Conservation (phyloP, 2,888 invertebrate species). For the Agapostemon virescens region DNA sequence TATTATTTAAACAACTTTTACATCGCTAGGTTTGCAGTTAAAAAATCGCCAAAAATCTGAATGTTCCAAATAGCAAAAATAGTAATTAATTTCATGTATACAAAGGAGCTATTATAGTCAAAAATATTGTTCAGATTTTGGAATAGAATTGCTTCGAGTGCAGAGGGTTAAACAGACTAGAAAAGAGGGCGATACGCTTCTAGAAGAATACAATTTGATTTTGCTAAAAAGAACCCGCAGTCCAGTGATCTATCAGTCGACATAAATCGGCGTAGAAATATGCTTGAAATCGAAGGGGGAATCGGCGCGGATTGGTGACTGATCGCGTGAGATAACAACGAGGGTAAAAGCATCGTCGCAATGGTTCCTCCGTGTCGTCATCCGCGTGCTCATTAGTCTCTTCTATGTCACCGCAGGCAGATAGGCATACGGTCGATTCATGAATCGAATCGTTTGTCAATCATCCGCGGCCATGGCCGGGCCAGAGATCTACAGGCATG, state of each 20-base stretch:
- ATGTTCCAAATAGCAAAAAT: too few relatives aligned
- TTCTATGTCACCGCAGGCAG: slow-evolving; percentile 24
- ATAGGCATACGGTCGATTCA: slow-evolving; percentile 34
- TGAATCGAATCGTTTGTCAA: slow-evolving; percentile 45
- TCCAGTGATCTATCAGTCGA: too few relatives aligned
- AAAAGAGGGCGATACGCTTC: too few relatives aligned
- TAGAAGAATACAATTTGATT: too few relatives aligned
- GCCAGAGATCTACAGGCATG: slow-evolving; percentile 47
- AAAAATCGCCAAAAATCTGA: too few relatives aligned
- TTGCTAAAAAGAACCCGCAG: neutral
- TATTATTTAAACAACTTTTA: too few relatives aligned
- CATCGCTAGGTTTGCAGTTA: too few relatives aligned
- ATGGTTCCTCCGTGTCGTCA: slow-evolving; percentile 13
- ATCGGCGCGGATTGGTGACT: neutral
- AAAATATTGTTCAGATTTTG: too few relatives aligned
- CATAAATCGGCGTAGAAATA: neutral
- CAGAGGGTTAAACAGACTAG: too few relatives aligned
- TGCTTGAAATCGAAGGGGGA: neutral
- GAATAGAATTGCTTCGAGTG: too few relatives aligned
- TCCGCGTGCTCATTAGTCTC: slow-evolving; percentile 14
- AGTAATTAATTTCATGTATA: too few relatives aligned
- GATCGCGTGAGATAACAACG: neutral
- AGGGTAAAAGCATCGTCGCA: neutral
- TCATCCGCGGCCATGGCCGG: slow-evolving; percentile 30
- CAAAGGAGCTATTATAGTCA: too few relatives aligned